phyloP scores from a whole-genome alignment of 2,113 vertebrate species.

The Mesembrinibis cayennensis region DNA sequence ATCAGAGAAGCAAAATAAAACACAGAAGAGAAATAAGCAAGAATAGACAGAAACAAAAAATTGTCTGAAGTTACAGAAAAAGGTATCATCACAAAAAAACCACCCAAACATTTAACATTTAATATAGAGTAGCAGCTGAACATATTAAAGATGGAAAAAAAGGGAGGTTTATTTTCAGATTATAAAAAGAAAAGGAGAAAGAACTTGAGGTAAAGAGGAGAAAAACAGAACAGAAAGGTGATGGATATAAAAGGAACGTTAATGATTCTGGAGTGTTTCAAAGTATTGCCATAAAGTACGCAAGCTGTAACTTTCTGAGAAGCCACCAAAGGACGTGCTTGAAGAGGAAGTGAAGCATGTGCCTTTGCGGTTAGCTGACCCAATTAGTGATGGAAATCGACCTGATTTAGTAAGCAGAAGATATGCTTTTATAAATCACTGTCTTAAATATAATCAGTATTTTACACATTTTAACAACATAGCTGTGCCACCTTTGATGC shows the following conservation, averaged over 20 bases:
- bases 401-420: background rate
- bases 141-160: background rate
- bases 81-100: background rate
- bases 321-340: background rate
- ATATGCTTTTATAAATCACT: background rate
- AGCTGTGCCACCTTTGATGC: background rate
- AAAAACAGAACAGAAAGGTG: background rate
- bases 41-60: background rate
- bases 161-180: background rate
- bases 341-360: conserved; percentile 16
- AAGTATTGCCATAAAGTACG: background rate
- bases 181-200: background rate
- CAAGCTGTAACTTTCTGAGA: conserved; percentile 36
- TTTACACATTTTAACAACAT: background rate
- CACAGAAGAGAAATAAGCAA: background rate
- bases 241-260: background rate
- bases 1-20: background rate
- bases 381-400: conserved; percentile 8
- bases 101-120: background rate
- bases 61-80: background rate
- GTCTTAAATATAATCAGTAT: background rate
- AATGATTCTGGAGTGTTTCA: background rate
- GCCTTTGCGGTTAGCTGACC: conserved; percentile 38
- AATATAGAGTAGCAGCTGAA: background rate
- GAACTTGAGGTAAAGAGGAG: background rate